Evolutionary conservation across 2,888 invertebrate species (phyloP), one percentile per base, ranked within the genome.

Genomic region (Spodoptera exigua): DNA sequence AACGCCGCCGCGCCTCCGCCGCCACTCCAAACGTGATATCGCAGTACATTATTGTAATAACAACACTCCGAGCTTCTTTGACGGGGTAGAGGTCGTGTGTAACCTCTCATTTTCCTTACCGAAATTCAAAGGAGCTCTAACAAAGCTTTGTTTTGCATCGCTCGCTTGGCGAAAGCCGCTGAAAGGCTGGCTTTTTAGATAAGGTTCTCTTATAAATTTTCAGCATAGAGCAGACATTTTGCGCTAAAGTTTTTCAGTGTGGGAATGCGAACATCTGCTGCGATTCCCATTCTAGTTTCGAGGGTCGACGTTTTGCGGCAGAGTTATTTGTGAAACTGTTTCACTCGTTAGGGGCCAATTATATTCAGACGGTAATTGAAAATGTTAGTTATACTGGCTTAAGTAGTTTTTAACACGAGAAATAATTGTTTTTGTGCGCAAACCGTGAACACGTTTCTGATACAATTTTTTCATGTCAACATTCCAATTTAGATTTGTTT

Each of bases 141-240:
- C 93, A 93, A 93, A 92, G 93, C 93, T 92, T 93, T 93, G 92
- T 93, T 93, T 93, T 92, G 91, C 93, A 90, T 92, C 89, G 90
- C 89, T 84, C 88, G 89, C 88, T 88, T 83, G 79, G 79, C 87
- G 84, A 87, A 88, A 89, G 88, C 89, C 84, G 86, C 82, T 92
- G 92, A 93, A 92, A 92, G 88, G 89, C 91, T 89, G 89, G 87
- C 93, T 91, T 93, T 93, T 93, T 92, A 92, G 92, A 92, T 92
- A 92, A 92, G 89, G 90, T 86, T 87, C 90, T 87, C 89, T 90
- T 91, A 91, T 90, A 90, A 90, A 92, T 92, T 92, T 89, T 80
- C 87, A 87, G 85, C 83, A 86, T 86, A 82, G 85, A 86, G 83
- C 87, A 88, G 87, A 87, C 84, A 88, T 87, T 89, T 84, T 81